Base-by-base conservation (phyloP, 2,888 invertebrate species). In the Oxystoma pomonae region DNA sequence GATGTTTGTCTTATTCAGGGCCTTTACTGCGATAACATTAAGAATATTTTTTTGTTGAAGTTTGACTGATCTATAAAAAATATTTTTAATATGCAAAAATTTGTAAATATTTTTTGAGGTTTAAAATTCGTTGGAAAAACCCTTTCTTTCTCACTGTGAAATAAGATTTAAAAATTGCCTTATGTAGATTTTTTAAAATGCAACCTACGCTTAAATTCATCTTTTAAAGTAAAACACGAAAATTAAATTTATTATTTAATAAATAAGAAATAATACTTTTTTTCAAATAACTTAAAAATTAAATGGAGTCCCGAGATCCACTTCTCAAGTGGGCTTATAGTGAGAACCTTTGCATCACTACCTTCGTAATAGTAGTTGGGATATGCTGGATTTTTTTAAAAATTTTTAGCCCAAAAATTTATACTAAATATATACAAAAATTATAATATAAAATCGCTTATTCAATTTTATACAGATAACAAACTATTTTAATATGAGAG, bases 391-490 rank as follows among this genome's bases (percentile, higher is more conserved):
- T 35, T 35, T 35, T 35, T 35, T 35, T 12, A n/a, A n/a, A n/a
- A n/a, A 35, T 35, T 35, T 35, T 35, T 35, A 35, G 35, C 35
- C 35, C 35, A 35, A 35, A 35, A 35, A 35, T 35, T 35, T 35
- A 35, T 35, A 16, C 53, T 53, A 53, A 53, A 53, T 53, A 53
- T 53, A 53, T 53, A 17, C 19, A 53, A 5, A 53, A 7, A 53
- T 9, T 9, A 53, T 53, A 53, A 53, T 35, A n/a, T n/a, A 35
- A 53, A 19, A 17, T 53, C 53, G 53, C 19, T 17, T 53, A 19
- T 3, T 53, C n/a, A 53, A 53, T 19, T 53, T 53, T 53, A 53
- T 53, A 53, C 53, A 53, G 7, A 19, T 53, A 53, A 53, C 53
- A 53, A 53, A 53, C 53, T 53, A 53, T 53, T n/a, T 53, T 35